These are phyloP conservation scores for Eupithecia subfuscata DNA, from an alignment of 2,888 invertebrate species.

Conservation along the genomic window DNA sequence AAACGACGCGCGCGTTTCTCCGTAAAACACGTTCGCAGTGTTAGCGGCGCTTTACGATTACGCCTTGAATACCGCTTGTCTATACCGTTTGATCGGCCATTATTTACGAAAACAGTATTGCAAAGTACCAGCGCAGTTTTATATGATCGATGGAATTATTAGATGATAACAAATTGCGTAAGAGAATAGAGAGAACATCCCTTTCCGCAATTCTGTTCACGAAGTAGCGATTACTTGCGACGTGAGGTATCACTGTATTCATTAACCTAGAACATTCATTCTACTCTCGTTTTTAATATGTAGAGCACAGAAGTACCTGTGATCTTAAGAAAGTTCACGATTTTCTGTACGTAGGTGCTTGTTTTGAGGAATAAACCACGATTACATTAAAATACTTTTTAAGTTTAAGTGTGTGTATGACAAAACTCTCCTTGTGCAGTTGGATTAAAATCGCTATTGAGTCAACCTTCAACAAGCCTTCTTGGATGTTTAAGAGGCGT, in stretches of 20 bases:
- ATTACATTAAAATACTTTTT: not conserved
- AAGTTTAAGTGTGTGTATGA: no score
- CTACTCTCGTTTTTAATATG: slow-evolving; percentile 13
- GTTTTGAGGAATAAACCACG: not conserved
- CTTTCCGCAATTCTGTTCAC: slow-evolving; percentile 26
- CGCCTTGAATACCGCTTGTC: slow-evolving; percentile 12
- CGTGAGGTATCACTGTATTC: slow-evolving; percentile 15
- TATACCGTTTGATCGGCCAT: slow-evolving; percentile 18
- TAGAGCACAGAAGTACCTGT: not conserved
- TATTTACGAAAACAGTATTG: slow-evolving; percentile 28
- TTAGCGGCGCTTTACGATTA: slow-evolving; percentile 6
- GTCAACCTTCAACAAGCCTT: no score
- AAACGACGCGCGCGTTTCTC: not conserved
- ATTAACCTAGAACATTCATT: slow-evolving; percentile 8
- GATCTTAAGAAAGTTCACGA: slow-evolving; percentile 12
- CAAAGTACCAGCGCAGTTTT: slow-evolving; percentile 19
- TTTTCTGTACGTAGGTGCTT: not conserved
- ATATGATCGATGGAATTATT: slow-evolving; percentile 27
- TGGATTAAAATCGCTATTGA: no score
- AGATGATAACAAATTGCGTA: slow-evolving; percentile 31
- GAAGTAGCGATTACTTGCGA: slow-evolving; percentile 20
- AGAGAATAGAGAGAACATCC: slow-evolving; percentile 10
- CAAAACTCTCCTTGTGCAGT: no score
- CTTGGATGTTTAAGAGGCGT: no score
- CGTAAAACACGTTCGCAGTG: slow-evolving; percentile 2